These are phyloP conservation scores for Morpho achilles DNA, from an alignment of 2,888 invertebrate species.

Conservation along the genomic window DNA sequence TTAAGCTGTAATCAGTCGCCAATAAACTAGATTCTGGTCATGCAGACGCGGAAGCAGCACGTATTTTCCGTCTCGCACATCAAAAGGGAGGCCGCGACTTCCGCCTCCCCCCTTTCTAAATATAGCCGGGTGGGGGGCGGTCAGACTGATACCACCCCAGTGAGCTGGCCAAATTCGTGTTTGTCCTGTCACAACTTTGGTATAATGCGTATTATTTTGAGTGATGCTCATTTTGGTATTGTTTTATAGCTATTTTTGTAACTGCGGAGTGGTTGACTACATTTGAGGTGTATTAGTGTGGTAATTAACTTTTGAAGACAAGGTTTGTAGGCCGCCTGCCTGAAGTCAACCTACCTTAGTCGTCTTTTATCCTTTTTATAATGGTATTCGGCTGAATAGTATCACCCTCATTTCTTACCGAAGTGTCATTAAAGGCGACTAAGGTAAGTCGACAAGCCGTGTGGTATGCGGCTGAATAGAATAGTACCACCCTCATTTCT, in stretches of 20 bases:
- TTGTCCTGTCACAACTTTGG: constrained; percentile 10
- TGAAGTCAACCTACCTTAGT: too few species aligned
- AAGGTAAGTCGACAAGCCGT: too few species aligned
- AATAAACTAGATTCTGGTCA: neutral
- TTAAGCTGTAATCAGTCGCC: neutral
- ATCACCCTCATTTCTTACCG: too few species aligned
- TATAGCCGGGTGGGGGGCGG: constrained; percentile 23
- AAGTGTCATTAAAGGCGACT: too few species aligned
- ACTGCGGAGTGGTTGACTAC: too few species aligned
- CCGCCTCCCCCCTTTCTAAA: constrained; percentile 28
- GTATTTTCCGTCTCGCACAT: constrained; percentile 22
- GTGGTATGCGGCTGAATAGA: too few species aligned
- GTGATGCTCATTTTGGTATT: neutral
- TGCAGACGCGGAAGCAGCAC: constrained; percentile 9
- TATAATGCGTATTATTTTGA: constrained; percentile 13
- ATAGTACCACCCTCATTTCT: too few species aligned
- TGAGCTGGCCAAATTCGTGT: constrained; percentile 13
- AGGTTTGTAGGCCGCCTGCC: too few species aligned
- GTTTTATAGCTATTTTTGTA: neutral
- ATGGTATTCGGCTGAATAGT: too few species aligned
- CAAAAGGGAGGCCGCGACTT: constrained; percentile 10
- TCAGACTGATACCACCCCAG: constrained; percentile 14
- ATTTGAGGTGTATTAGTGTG: too few species aligned
- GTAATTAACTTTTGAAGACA: too few species aligned
- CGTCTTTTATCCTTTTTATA: too few species aligned